Base-by-base conservation (phyloP, 1,140 invertebrate genomes). In the Leptestheria dahalacensis region DNA sequence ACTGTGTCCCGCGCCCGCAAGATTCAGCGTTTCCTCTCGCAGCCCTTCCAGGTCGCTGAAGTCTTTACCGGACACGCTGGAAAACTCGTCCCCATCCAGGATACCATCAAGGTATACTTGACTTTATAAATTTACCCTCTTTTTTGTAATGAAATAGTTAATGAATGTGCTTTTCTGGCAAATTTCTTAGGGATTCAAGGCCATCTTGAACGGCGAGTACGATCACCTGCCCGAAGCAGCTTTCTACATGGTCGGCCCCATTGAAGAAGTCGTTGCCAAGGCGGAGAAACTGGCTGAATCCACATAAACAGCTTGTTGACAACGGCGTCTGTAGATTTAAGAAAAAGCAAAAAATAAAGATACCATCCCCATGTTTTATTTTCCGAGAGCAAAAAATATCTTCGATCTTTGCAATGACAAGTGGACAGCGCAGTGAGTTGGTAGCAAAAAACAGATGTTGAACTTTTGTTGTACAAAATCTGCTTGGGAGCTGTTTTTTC, bases 161-260 rank as follows among this genome's bases (percentile, higher is more conserved):
- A 9, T 15, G 6, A 41, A 41, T 15, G 33, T 15, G 6, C 15
- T 41, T 41, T 9, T 41, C 33, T 41, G 33, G 11, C 54, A 52
- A 29, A 61, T 61, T 61, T 57, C 49, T 46, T 69, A 77, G 70
- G 83, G 83, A 64, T 90, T 90, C 77, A 77, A 85, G 64, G 81
- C 85, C 67, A 93, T 96, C 69, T 77, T 96, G 57, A 76, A 67
- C 62, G 95, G 93, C 68, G 91, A 97, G 66, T 82, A 86, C 63
- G 95, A 98, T 75, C 90, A 97, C 73, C 73, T 97, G 61, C 95
- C 95, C 4, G 95, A 97, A 76, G 86, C 93, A 57, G 95, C 95
- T 21, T 98, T 98, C 78, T 97, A 97, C 77, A 97, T 98, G 94
- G 92, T 97, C 62, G 95, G 95, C 50, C 85, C 86, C 48, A 93